phyloP scores from a whole-genome alignment of 64 coral and sea anemone genomes.

The Dendrophyllia cribrosa region DNA sequence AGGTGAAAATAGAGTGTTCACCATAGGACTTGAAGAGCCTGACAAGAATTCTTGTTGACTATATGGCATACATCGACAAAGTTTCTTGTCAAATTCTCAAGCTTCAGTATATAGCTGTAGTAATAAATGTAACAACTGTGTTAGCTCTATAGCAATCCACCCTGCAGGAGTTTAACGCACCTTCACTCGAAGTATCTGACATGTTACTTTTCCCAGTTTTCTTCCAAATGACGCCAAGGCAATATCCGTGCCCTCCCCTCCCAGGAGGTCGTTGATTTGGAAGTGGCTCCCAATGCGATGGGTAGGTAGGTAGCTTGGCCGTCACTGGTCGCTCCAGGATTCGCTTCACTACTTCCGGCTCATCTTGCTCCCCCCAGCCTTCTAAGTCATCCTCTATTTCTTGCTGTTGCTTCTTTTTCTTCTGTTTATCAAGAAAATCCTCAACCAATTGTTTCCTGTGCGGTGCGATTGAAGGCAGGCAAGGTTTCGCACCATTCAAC shows the following conservation, averaged over 20 bases:
- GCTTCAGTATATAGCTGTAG: no score
- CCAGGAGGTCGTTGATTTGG: background rate
- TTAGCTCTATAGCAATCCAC: no score
- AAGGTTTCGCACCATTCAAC: constrained; percentile 2
- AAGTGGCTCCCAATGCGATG: constrained; percentile 5
- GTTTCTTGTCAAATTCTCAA: no score
- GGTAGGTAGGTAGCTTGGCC: background rate
- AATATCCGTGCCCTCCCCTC: constrained; percentile 2
- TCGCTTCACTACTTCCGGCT: background rate
- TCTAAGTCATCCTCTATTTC: constrained; percentile 1
- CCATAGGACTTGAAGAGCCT: no score
- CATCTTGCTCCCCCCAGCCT: background rate
- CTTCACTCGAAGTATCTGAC: constrained; percentile 1
- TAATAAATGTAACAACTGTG: no score
- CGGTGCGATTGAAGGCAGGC: background rate
- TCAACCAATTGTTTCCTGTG: constrained; percentile 1
- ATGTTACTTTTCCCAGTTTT: background rate
- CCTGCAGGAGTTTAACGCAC: background rate
- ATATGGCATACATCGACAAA: no score
- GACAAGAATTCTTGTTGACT: no score
- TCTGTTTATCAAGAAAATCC: background rate
- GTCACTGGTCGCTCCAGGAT: background rate
- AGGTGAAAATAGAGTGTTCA: no score
- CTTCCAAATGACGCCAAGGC: background rate
- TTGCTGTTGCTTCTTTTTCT: background rate